These are phyloP conservation scores for Homarus americanus DNA, from an alignment of 1,140 invertebrate species.

Conservation along the genomic window DNA sequence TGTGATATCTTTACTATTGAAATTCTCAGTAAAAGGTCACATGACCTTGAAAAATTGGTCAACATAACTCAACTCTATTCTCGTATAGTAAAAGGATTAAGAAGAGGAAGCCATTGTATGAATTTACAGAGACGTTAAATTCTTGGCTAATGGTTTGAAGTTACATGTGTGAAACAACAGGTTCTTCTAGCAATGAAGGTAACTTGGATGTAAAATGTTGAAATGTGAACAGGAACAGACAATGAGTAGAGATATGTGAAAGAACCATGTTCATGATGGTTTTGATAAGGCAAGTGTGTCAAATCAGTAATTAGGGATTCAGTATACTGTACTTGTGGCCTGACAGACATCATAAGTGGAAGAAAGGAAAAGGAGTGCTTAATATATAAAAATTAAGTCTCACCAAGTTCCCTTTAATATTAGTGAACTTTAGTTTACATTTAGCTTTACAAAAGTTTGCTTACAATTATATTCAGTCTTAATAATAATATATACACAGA, in stretches of 20 bases:
- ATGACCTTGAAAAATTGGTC: too few relatives aligned
- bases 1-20: too few relatives aligned
- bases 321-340: neutral
- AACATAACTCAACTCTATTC: too few relatives aligned
- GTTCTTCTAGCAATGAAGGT: too few relatives aligned
- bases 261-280: neutral
- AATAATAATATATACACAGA: conserved; percentile 71
- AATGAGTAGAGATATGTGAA: neutral
- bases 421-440: conserved; percentile 72
- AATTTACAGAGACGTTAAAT: too few relatives aligned
- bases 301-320: neutral
- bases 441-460: conserved; percentile 71
- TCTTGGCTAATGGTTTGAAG: too few relatives aligned
- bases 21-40: too few relatives aligned
- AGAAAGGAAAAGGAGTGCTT: neutral
- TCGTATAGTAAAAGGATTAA: too few relatives aligned
- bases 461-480: conserved; percentile 67
- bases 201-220: too few relatives aligned
- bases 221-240: neutral
- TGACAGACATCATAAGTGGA: neutral
- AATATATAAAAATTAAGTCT: conserved; percentile 9
- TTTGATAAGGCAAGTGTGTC: neutral
- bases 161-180: too few relatives aligned
- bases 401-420: conserved; percentile 73
- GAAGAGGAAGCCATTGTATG: too few relatives aligned